Conservation (phyloP, 2,113 vertebrate genomes). For the Psettodes erumei region DNA sequence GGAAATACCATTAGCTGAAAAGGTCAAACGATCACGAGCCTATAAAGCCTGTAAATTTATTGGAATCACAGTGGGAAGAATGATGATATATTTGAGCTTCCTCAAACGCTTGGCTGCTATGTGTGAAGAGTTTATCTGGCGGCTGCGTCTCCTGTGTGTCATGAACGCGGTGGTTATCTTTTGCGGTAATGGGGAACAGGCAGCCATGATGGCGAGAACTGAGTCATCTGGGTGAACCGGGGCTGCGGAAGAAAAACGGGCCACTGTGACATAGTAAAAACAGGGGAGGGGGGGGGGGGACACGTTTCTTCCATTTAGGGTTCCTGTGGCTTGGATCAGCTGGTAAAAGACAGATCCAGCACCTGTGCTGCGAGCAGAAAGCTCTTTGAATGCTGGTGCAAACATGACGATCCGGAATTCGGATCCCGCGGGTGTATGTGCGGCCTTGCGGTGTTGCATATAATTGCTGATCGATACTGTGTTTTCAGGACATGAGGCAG, state of each 20-base stretch:
- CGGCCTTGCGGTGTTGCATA: background rate
- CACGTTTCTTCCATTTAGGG: conserved; percentile 77
- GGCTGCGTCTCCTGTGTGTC: conserved; percentile 53
- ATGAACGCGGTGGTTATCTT: conserved; percentile 73
- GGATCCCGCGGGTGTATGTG: conserved; percentile 4
- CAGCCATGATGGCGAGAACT: conserved; percentile 60
- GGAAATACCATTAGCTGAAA: conserved; percentile 66
- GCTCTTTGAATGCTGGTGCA: conserved; percentile 31
- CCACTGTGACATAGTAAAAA: conserved; percentile 65
- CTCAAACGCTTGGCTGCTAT: conserved; percentile 59
- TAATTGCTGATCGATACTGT: conserved; percentile 23
- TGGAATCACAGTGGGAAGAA: conserved; percentile 67
- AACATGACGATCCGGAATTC: conserved; percentile 26
- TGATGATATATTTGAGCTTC: conserved; percentile 56
- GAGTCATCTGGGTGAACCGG: conserved; percentile 55
- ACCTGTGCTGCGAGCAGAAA: conserved; percentile 52
- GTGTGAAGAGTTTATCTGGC: conserved; percentile 61
- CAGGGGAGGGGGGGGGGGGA: too few relatives aligned
- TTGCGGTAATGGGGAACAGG: conserved; percentile 75
- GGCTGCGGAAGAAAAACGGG: conserved; percentile 57
- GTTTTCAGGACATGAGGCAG: conserved; percentile 74
- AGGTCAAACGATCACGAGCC: conserved; percentile 70
- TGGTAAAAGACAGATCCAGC: conserved; percentile 48
- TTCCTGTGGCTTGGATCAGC: conserved; percentile 66
- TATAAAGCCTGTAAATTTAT: conserved; percentile 57